Evolutionary conservation across 2,113 vertebrate genomes (phyloP), one percentile per base, ranked within the genome.

Genomic region (Tachuris rubrigastra): DNA sequence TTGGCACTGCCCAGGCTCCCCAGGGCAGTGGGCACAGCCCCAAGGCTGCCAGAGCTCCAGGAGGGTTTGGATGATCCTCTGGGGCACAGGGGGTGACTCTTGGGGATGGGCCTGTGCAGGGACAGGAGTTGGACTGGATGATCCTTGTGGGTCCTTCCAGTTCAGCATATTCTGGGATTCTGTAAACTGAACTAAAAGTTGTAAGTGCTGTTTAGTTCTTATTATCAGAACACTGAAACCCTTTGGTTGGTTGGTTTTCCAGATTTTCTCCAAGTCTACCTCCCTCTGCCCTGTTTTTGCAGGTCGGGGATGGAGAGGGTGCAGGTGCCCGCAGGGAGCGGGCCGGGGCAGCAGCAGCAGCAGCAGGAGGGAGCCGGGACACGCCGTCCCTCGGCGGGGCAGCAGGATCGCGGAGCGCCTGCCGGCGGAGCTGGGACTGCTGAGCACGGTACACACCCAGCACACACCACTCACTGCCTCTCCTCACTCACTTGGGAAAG

Each of bases 291-390:
- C 52, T 95, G 14, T 72, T 60, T 80, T 67, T 95, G 28, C 97
- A 99, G 99, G 97, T 98, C 95, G 0, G 98, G 97, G 68, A 53
- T 49, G 6, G 95, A 89, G 22, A 97, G 95, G 30, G 53, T 73
- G 10, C 98, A 96, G 12, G 37, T 90, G 30, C 79, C 55, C 18
- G 62, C 90, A n/a, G 30, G 76, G 76, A 49, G 59, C 72, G 87
- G 95, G 73, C 35, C 69, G 2, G 91, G 96, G 62, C 93, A 56
- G 65, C 92, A 97, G 65, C 93, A 93, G 76, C 97, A 93, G 42
- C 52, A 79, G 76, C 96, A 93, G 42, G 55, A 79, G 63, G 82
- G 60, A 47, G 74, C 50, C 30, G 53, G 90, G 77, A 96, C 94
- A 44, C 97, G 91, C 82, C 94, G 96, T 81, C 75, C 56, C 10